These are phyloP conservation scores for Phrynosoma blainvillii DNA, from an alignment of 2,113 vertebrate genomes.

Conservation along the genomic window DNA sequence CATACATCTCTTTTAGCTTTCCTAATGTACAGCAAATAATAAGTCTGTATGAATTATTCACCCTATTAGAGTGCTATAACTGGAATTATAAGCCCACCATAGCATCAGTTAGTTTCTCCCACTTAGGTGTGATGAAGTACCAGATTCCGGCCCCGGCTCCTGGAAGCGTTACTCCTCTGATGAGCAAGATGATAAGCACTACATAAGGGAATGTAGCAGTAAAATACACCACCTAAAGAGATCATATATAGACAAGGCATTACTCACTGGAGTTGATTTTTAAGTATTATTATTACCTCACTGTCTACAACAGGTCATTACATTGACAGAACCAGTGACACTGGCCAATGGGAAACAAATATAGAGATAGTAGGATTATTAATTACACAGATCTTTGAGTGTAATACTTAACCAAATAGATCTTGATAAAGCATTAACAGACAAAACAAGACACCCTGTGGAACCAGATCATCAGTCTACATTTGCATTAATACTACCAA, in stretches of 20 bases:
- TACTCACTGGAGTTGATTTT: fast-evolving
- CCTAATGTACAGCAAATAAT: not conserved
- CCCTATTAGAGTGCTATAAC: not conserved
- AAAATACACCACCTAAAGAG: slow-evolving; percentile 93
- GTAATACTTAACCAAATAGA: not conserved
- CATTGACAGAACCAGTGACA: not conserved
- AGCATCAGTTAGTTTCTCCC: slow-evolving; percentile 95
- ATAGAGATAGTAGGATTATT: not conserved
- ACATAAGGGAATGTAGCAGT: slow-evolving; percentile 97
- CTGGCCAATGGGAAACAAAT: not conserved
- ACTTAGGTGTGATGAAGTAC: slow-evolving; percentile 98
- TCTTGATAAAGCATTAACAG: not conserved
- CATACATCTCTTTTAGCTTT: not conserved
- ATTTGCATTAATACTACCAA: not conserved
- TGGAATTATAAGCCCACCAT: slow-evolving; percentile 80
- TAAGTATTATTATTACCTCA: fast-evolving
- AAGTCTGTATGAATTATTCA: not conserved
- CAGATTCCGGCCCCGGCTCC: slow-evolving; percentile 94
- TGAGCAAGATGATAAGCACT: slow-evolving; percentile 93
- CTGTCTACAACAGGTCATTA: not conserved
- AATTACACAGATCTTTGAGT: not conserved
- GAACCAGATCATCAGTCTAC: not conserved
- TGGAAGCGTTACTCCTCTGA: slow-evolving; percentile 93
- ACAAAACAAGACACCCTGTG: not conserved
- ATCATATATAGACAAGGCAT: not conserved